Conservation (phyloP, 23 tunicate genomes). For the Ciona savignyi region DNA sequence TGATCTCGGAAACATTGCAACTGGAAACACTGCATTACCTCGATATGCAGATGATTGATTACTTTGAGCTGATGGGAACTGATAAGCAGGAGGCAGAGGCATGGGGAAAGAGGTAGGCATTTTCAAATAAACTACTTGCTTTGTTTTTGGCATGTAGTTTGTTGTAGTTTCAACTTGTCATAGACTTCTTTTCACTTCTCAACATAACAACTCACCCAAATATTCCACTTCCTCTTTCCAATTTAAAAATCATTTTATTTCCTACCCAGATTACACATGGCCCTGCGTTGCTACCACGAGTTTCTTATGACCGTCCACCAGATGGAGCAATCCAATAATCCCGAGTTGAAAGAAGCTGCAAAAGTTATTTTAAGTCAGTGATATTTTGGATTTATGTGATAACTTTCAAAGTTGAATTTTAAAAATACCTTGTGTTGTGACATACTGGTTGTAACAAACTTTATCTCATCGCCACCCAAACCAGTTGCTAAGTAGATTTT, state of each 20-base stretch:
- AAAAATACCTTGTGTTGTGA: too few relatives aligned
- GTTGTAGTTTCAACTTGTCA: too few relatives aligned
- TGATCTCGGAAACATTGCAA: conserved; percentile 81
- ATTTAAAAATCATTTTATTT: too few relatives aligned
- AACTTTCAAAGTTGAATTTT: neutral
- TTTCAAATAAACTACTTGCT: too few relatives aligned
- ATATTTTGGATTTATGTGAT: conserved; percentile 34
- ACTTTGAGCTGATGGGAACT: conserved; percentile 65
- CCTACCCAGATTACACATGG: conserved; percentile 59
- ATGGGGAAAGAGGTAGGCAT: conserved; percentile 84
- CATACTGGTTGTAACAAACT: too few relatives aligned
- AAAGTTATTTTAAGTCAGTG: conserved; percentile 84
- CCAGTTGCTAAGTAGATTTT: too few relatives aligned
- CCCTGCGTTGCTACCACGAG: conserved; percentile 81
- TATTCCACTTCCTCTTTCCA: too few relatives aligned
- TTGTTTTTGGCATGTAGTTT: too few relatives aligned
- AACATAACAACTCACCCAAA: too few relatives aligned
- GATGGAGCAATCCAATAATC: conserved; percentile 47
- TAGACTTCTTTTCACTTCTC: too few relatives aligned
- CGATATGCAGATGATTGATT: conserved; percentile 55
- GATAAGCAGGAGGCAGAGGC: conserved; percentile 74
- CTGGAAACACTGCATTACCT: conserved; percentile 70
- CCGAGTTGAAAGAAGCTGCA: conserved; percentile 46
- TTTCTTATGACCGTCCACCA: conserved; percentile 65
- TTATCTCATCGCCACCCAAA: too few relatives aligned